A percentile compares a stretch with the other conserved stretches of the same genome.
Evolutionary conservation across 2,888 invertebrate species (phyloP).

Genomic region (Coleophora flavipennella): DNA sequence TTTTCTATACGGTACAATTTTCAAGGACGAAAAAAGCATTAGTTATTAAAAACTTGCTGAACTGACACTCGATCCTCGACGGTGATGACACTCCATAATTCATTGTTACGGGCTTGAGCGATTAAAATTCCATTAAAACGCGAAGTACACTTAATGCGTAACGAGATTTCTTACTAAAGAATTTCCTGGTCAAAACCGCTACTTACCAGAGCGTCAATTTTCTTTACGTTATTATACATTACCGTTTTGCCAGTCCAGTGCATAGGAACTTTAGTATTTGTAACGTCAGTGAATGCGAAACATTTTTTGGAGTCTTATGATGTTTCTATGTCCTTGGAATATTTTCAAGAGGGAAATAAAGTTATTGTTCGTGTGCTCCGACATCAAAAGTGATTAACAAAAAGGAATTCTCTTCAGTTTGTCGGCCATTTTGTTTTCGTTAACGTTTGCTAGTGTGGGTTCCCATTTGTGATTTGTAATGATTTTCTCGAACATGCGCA

Average conservation of each 20-base stretch:
- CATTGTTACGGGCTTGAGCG: background rate
- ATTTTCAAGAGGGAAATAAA: background rate
- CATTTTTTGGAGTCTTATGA: too few species aligned
- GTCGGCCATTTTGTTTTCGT: too few species aligned
- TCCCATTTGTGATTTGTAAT: too few species aligned
- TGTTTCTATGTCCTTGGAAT: too few species aligned
- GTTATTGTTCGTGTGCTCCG: constrained; percentile 2
- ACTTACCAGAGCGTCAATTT: background rate
- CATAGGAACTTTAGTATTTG: too few species aligned
- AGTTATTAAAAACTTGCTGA: background rate
- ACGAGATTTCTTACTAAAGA: constrained; percentile 3
- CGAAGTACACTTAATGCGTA: background rate
- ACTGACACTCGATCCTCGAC: background rate
- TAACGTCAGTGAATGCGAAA: too few species aligned
- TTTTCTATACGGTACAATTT: too few species aligned
- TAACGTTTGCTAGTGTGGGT: too few species aligned
- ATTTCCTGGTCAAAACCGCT: too few species aligned
- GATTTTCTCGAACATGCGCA: too few species aligned
- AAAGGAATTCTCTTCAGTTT: too few species aligned
- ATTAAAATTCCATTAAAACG: constrained; percentile 1
- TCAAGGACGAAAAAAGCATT: background rate
- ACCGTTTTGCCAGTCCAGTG: too few species aligned
- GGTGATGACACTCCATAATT: background rate
- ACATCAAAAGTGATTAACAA: background rate
- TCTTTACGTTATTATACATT: background rate